Evolutionary conservation across 2,888 invertebrate species (phyloP), one percentile per base, ranked within the genome.

Genomic region (Drosophila demipolita): DNA sequence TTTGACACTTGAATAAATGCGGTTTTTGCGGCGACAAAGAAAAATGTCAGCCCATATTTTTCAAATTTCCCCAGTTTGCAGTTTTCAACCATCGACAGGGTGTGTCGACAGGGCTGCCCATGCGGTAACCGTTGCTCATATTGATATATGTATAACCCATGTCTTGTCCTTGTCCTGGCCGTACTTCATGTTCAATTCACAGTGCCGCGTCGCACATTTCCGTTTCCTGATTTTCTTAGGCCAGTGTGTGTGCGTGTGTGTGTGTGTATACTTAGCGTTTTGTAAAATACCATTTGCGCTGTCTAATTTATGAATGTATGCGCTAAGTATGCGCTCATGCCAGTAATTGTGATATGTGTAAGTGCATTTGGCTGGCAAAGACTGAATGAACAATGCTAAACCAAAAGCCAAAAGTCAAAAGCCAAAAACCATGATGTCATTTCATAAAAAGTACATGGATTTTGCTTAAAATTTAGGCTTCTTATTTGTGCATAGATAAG

Each of bases 1-100:
- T 91, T 91, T 91, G 92, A 91, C 91, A 91, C 89, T 91, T 87
- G 87, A 88, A 91, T 82, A 91, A 91, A 91, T 89, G 91, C 82
- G 91, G 91, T 91, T 84, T 88, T 87, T 81, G 75, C 74, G 82
- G 77, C 72, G 74, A 80, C 84, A 66, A 83, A 78, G 84, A 87
- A 90, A 87, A 88, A 87, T 87, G 78, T 69, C 74, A 75, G 84
- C 73, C 83, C 78, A 89, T 88, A 87, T 87, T 80, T 87, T 83
- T 87, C 68, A 59, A 68, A 59, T 73, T 64, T 64, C 38, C 38
- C 54, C 55, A 67, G 57, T 52, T 52, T 23, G 38, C 75, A 55
- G 52, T 65, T 45, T 40, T 66, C 67, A 55, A 52, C n/a, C 61
- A 64, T 58, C 58, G 50, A 64, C 40, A 66, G 61, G 57, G 50